Percentiles rank a stretch among this genome's conserved stretches.
These are phyloP conservation scores for fruit fly (Drosophila melanogaster) DNA, from an alignment of 1,140 invertebrate species.

Conservation along the genomic window Release_6_plus_ISO1_MT NT_037436.4:11557501-11558000, in stretches of 20 bases:
- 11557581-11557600: conserved; percentile 41
- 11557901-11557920: conserved; percentile 17
- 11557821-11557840: conserved; percentile 1
- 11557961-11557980: conserved; percentile 23
- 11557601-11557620: conserved; percentile 32
- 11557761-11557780: not conserved
- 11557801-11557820: not conserved
- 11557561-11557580: conserved; percentile 21
- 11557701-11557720: conserved; percentile 13
- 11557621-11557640: conserved; percentile 15
- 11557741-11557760: not conserved
- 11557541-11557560: conserved; percentile 22
- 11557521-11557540: not conserved
- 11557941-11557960: not conserved
- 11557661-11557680: conserved; percentile 2
- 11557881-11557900: not conserved
- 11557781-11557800: not conserved
- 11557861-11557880: conserved; percentile 1
- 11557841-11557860: not conserved
- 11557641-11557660: conserved; percentile 24
- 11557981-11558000: not conserved
- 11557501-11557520: not conserved
- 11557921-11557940: conserved; percentile 2
- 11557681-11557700: conserved; percentile 22
- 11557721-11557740: not conserved